Conservation (phyloP, 2,113 vertebrate species). For the Pseudopodoces humilis region DNA sequence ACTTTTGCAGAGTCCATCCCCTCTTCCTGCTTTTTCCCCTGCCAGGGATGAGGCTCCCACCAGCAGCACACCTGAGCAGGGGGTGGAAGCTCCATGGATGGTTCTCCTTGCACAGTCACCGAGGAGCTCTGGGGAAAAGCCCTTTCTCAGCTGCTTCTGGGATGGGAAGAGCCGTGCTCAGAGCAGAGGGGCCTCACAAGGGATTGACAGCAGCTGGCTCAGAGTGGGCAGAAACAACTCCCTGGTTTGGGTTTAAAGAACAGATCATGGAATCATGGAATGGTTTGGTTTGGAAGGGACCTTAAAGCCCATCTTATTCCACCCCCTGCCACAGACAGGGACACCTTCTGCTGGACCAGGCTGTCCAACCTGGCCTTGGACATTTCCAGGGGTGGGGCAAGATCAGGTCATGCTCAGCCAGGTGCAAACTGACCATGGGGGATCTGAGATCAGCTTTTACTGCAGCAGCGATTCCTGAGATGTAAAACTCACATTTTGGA, state of each 20-base stretch:
- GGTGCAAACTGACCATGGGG: rapidly evolving
- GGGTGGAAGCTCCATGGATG: not conserved
- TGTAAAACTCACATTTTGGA: not conserved
- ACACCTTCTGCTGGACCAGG: not conserved
- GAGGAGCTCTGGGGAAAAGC: not conserved
- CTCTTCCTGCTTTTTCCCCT: not conserved
- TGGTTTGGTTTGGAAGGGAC: not conserved
- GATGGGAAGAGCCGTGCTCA: not conserved
- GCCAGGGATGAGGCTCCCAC: not conserved
- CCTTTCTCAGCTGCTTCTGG: not conserved
- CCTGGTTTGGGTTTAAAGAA: not conserved
- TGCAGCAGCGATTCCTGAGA: not conserved
- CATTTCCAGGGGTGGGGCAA: not conserved
- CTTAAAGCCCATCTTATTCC: not conserved
- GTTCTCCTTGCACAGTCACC: not conserved
- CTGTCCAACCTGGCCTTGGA: not conserved
- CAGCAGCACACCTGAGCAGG: not conserved
- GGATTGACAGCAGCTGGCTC: rapidly evolving
- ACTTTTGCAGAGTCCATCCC: not conserved
- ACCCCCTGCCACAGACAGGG: not conserved
- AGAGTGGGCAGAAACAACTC: not conserved
- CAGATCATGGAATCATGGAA: not conserved
- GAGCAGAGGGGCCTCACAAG: not conserved
- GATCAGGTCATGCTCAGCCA: not conserved
- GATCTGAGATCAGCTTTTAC: not conserved